These are phyloP conservation scores for Glossosoma conforme DNA, from an alignment of 1,140 invertebrate species.

Conservation along the genomic window DNA sequence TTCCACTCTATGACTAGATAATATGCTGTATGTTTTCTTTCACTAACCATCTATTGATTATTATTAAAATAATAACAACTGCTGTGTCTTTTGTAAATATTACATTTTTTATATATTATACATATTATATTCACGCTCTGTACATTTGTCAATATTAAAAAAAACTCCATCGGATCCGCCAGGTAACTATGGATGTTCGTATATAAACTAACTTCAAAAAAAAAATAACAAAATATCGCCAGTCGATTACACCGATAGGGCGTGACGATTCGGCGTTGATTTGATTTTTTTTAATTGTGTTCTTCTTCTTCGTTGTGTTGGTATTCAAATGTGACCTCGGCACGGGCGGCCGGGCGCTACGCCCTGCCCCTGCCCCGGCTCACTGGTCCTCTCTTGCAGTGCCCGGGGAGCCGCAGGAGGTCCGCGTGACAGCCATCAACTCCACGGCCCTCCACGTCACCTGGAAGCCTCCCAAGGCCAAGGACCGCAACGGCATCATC, in stretches of 20 bases:
- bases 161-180: slow-evolving; percentile 18
- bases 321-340: slow-evolving; percentile 47
- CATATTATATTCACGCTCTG: slow-evolving; percentile 24
- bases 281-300: too few species aligned
- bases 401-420: slow-evolving; percentile 90
- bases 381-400: slow-evolving; percentile 64
- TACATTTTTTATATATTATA: slow-evolving; percentile 19
- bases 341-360: slow-evolving; percentile 1
- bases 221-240: too few species aligned
- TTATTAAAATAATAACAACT: slow-evolving; percentile 5
- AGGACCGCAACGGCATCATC: slow-evolving; percentile 94
- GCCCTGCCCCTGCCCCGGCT: slow-evolving; percentile 26
- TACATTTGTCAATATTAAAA: slow-evolving; percentile 27
- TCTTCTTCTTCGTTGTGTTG: slow-evolving; percentile 41
- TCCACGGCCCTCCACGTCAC: slow-evolving; percentile 87
- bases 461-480: slow-evolving; percentile 85
- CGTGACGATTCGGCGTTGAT: too few species aligned
- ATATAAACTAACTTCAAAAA: not conserved
- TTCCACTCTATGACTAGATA: slow-evolving; percentile 12
- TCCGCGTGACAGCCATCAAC: slow-evolving; percentile 81
- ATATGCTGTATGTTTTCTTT: slow-evolving; percentile 4
- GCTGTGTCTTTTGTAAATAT: slow-evolving; percentile 13
- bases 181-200: slow-evolving; percentile 26
- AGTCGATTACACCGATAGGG: too few species aligned
- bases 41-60: slow-evolving; percentile 9